A percentile compares a stretch with the other conserved stretches of the same genome.
These are phyloP conservation scores for Cyanoramphus novaezelandiae DNA, from an alignment of 2,113 vertebrate genomes.

Conservation along the genomic window DNA sequence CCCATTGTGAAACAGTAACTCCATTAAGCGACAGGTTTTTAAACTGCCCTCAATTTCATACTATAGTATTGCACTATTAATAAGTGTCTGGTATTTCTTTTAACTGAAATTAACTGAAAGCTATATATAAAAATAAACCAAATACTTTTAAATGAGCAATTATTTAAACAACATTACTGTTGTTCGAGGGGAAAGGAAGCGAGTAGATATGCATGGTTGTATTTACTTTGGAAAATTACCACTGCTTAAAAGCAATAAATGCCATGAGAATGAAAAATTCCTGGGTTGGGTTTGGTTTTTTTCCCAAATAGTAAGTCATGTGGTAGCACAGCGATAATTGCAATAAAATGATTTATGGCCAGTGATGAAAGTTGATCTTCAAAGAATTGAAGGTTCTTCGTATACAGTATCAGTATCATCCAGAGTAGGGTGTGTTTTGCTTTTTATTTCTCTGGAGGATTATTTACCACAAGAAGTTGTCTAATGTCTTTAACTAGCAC, in stretches of 20 bases:
- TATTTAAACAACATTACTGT: not conserved
- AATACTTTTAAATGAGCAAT: slow-evolving; percentile 24
- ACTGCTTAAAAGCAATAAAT: slow-evolving; percentile 21
- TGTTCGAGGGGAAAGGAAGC: accelerated
- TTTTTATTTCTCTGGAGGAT: not conserved
- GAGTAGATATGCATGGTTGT: not conserved
- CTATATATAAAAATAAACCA: not conserved
- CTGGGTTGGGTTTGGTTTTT: not conserved
- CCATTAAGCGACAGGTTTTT: slow-evolving; percentile 35
- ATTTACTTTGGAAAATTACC: slow-evolving; percentile 1
- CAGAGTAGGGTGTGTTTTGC: not conserved
- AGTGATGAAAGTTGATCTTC: not conserved
- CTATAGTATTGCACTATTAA: slow-evolving; percentile 31
- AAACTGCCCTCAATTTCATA: slow-evolving; percentile 18
- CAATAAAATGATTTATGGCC: not conserved
- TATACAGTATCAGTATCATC: not conserved
- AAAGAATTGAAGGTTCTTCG: not conserved
- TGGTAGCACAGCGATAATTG: not conserved
- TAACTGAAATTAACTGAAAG: slow-evolving; percentile 40
- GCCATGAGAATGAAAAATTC: not conserved
- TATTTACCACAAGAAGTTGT: not conserved
- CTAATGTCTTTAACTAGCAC: not conserved
- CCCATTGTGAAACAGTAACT: slow-evolving; percentile 38
- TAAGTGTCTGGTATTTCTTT: slow-evolving; percentile 52
- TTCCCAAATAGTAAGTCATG: not conserved